Evolutionary conservation across 2,797 vertebrate genomes (phyloP).

Genomic region (Sebastes glaucus): DNA sequence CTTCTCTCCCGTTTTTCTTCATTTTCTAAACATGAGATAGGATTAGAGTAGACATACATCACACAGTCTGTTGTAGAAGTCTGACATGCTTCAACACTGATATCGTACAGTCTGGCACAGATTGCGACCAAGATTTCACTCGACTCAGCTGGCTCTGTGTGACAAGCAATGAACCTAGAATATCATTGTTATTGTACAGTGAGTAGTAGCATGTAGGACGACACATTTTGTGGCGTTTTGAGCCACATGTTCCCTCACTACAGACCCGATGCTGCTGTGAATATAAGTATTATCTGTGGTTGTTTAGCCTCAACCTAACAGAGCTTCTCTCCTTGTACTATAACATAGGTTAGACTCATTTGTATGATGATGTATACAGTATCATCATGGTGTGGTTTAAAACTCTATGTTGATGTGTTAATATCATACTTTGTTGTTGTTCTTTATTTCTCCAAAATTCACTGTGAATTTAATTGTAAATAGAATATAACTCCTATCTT

Average conservation of each 20-base stretch:
- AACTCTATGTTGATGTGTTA: neutral
- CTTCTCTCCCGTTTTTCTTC: neutral
- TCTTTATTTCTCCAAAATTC: neutral
- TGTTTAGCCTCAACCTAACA: neutral
- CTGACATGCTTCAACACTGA: neutral
- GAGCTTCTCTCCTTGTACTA: neutral
- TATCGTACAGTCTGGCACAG: neutral
- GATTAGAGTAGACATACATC: neutral
- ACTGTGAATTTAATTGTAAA: neutral
- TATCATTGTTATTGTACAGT: neutral
- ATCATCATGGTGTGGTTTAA: neutral
- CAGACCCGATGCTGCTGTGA: neutral
- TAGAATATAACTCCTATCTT: no score
- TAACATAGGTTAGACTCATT: neutral
- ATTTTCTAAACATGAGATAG: neutral
- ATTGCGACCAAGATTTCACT: neutral
- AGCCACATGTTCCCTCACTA: neutral
- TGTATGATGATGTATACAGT: neutral
- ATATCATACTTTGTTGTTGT: neutral
- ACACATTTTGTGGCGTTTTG: neutral
- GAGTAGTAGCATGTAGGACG: neutral
- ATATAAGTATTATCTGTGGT: neutral
- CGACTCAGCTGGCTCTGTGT: fast-evolving
- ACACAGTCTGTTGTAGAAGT: neutral
- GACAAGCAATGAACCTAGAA: neutral